A percentile compares a stretch with the other conserved stretches of the same genome.
Evolutionary conservation across 2,888 invertebrate genomes (phyloP).

Genomic region (Pyrgus malvae): DNA sequence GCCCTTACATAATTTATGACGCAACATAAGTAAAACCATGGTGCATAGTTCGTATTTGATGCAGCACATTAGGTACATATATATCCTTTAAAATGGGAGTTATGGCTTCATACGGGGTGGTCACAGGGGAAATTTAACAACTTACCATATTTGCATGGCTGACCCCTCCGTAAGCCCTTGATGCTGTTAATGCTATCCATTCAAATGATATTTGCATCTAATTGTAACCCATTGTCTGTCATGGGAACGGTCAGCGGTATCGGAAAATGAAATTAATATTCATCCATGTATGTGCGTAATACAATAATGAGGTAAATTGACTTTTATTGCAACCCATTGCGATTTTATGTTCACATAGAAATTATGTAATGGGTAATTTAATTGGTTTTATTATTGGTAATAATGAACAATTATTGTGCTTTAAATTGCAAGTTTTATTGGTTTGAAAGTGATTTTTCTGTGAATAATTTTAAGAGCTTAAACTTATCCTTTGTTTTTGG

Average conservation of each 20-base stretch:
- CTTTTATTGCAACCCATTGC: slow-evolving; percentile 2
- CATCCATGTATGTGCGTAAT: slow-evolving; percentile 10
- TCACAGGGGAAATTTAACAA: slow-evolving; percentile 72
- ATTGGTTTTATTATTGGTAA: background rate
- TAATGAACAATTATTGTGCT: no score
- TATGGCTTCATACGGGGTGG: slow-evolving; percentile 61
- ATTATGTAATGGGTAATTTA: background rate
- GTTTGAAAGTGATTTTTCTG: no score
- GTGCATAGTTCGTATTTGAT: no score
- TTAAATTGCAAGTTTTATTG: no score
- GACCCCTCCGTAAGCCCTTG: slow-evolving; percentile 48
- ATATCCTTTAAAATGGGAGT: slow-evolving; percentile 40
- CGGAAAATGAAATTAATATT: slow-evolving; percentile 33
- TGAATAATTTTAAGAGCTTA: no score
- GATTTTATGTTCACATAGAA: background rate
- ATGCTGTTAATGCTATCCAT: slow-evolving; percentile 58
- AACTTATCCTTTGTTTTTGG: no score
- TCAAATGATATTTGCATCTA: slow-evolving; percentile 75
- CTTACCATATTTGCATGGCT: slow-evolving; percentile 62
- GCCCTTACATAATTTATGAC: no score
- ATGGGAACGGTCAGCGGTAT: slow-evolving; percentile 61
- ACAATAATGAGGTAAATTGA: slow-evolving; percentile 19
- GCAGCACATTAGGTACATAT: slow-evolving; percentile 21
- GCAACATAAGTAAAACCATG: no score
- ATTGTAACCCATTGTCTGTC: slow-evolving; percentile 70